Percentiles rank a stretch among this genome's conserved stretches.
phyloP scores from a whole-genome alignment of 2,797 vertebrate species.

The Dendrocincla fuliginosa region DNA sequence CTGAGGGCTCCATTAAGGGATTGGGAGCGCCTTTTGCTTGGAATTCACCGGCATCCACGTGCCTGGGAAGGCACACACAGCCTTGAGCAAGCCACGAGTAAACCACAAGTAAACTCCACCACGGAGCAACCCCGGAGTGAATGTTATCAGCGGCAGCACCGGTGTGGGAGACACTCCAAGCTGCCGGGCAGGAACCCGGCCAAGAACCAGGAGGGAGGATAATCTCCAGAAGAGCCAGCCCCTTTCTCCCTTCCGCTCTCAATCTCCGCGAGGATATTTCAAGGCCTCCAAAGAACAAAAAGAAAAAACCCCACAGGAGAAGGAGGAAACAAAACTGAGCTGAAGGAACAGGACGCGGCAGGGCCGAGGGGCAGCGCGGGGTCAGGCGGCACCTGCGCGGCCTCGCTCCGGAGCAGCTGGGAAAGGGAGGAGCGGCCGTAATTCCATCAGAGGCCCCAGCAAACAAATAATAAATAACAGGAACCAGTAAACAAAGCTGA shows the following conservation, averaged over 20 bases:
- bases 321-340: not conserved
- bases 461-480: conserved; percentile 65
- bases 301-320: not conserved
- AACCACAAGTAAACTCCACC: conserved; percentile 1
- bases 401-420: conserved; percentile 19
- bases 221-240: conserved; percentile 23
- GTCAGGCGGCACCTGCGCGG: conserved; percentile 38
- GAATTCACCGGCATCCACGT: not conserved
- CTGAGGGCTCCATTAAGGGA: not conserved
- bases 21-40: not conserved
- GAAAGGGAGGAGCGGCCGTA: not conserved
- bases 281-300: not conserved
- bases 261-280: not conserved
- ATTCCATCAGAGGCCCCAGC: conserved; percentile 27
- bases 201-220: not conserved
- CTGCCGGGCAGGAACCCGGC: not conserved
- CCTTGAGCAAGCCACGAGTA: not conserved
- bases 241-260: conserved; percentile 24
- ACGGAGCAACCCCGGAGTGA: not conserved
- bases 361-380: not conserved
- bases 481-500: conserved; percentile 32
- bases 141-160: not conserved
- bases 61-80: not conserved
- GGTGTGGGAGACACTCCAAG: not conserved
- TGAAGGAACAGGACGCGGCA: not conserved